phyloP scores from a whole-genome alignment of 2,797 vertebrate genomes.

The Cephalopachus bancanus region DNA sequence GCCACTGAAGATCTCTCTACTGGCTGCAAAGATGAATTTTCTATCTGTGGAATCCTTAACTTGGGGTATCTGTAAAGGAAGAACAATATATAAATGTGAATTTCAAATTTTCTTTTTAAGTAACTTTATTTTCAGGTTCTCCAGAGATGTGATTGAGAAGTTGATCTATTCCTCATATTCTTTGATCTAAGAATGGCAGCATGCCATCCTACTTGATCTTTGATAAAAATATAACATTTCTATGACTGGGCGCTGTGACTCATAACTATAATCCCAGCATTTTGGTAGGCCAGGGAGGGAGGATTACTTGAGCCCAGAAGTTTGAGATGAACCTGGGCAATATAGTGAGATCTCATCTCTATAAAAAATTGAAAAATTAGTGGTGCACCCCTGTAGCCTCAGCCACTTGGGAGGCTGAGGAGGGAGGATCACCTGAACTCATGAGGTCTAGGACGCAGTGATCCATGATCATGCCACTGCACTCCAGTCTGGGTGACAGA shows the following conservation, averaged over 20 bases:
- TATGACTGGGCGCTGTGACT: background rate
- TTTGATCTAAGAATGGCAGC: background rate
- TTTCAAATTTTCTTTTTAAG: background rate
- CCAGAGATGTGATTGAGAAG: background rate
- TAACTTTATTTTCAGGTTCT: background rate
- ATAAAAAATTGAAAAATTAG: background rate
- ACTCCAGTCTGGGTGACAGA: too few species aligned
- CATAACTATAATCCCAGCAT: background rate
- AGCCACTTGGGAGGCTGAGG: background rate
- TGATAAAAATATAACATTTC: conserved; percentile 9
- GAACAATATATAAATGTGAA: background rate
- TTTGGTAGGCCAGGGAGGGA: background rate
- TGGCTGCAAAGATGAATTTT: background rate
- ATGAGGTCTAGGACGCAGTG: background rate
- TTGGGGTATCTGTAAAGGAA: background rate
- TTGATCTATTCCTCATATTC: background rate
- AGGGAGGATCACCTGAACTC: background rate
- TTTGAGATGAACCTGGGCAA: background rate
- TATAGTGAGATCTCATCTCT: background rate
- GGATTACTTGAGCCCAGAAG: background rate
- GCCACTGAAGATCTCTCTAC: background rate
- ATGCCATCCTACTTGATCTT: background rate
- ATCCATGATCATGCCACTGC: background rate
- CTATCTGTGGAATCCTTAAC: background rate
- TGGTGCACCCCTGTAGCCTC: background rate